These are phyloP conservation scores for Zenarchopterus dispar DNA, from an alignment of 2,797 vertebrate genomes.

Conservation along the genomic window DNA sequence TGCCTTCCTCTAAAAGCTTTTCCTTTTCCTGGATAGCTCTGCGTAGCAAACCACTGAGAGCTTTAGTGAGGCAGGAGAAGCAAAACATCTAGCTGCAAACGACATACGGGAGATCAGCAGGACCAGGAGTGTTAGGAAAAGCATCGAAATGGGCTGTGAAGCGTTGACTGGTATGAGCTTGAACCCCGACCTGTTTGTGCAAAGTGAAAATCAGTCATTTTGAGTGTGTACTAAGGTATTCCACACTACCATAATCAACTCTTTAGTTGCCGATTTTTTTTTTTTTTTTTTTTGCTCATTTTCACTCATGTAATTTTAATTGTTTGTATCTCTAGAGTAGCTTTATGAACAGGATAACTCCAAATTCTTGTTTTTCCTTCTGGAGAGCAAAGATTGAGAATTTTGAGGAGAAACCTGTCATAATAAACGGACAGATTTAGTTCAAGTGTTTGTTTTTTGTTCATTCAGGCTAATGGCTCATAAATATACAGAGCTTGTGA, in stretches of 20 bases:
- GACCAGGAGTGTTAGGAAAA: constrained; percentile 32
- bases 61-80: constrained; percentile 14
- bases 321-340: too few species aligned
- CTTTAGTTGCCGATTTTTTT: too few species aligned
- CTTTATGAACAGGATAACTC: too few species aligned
- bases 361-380: too few species aligned
- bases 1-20: too few species aligned
- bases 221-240: constrained; percentile 1
- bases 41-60: not conserved
- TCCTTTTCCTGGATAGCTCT: not conserved
- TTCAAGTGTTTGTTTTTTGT: too few species aligned
- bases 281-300: not conserved
- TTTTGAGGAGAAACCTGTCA: too few species aligned
- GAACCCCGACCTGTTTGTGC: not conserved
- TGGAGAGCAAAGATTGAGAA: too few species aligned
- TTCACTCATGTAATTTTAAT: not conserved
- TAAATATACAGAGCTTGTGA: too few species aligned
- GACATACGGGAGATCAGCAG: constrained; percentile 28
- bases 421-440: too few species aligned
- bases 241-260: constrained; percentile 15
- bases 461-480: too few species aligned
- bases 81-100: constrained; percentile 41
- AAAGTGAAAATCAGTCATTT: not conserved
- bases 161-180: constrained; percentile 38
- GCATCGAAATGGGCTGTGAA: constrained; percentile 25